Evolutionary conservation across 2,797 vertebrate species (phyloP).

Genomic region (Microctenopoma steveboyesi): DNA sequence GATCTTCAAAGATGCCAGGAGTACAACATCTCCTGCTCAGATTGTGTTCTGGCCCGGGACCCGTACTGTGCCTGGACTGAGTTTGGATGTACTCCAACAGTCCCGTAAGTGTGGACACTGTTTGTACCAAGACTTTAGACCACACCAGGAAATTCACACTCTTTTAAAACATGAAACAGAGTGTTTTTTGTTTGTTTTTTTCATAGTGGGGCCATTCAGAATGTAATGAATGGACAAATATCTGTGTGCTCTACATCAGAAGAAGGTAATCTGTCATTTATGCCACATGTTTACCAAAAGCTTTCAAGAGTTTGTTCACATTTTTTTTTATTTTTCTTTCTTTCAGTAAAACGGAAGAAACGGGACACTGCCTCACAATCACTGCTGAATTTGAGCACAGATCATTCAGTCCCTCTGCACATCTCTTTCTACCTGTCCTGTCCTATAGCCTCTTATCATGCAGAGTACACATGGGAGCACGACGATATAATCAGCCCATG

Average conservation of each 20-base stretch:
- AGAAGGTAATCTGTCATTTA: constrained; percentile 59
- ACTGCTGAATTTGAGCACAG: not conserved
- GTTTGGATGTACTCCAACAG: constrained; percentile 68
- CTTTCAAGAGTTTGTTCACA: not conserved
- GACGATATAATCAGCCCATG: constrained; percentile 57
- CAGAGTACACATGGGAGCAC: constrained; percentile 80
- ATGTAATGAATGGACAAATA: constrained; percentile 67
- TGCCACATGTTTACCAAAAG: not conserved
- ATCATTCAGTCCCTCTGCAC: constrained; percentile 58
- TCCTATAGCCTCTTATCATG: constrained; percentile 83
- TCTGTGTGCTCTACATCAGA: constrained; percentile 55
- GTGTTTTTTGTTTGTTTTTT: constrained; percentile 26
- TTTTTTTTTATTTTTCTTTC: not conserved
- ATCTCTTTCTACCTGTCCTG: constrained; percentile 84
- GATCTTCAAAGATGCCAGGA: constrained; percentile 79
- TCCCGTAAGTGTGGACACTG: constrained; percentile 57
- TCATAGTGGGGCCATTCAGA: constrained; percentile 80
- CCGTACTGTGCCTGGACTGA: constrained; percentile 84
- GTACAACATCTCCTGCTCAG: constrained; percentile 76
- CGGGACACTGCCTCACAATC: constrained; percentile 33
- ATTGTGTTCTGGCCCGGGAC: constrained; percentile 83
- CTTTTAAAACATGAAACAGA: not conserved
- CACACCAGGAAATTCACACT: not conserved
- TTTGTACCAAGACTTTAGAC: not conserved
- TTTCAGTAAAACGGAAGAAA: constrained; percentile 46